These are phyloP conservation scores for Xenopus tropicalis DNA, from an alignment of 2,113 vertebrate species.

Conservation along the genomic window UCB_Xtro_10.0 CM004450.2:80661501-80662000, in stretches of 20 bases:
- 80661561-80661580: too few relatives aligned
- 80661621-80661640: too few relatives aligned
- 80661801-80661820: slow-evolving; percentile 24
- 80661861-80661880: neutral
- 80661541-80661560: too few relatives aligned
- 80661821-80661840: slow-evolving; percentile 21
- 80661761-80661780: slow-evolving; percentile 27
- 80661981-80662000: neutral
- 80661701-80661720: too few relatives aligned
- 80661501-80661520: too few relatives aligned
- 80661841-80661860: slow-evolving; percentile 13
- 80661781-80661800: slow-evolving; percentile 12
- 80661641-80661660: too few relatives aligned
- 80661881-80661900: neutral
- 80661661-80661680: too few relatives aligned
- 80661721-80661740: neutral
- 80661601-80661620: too few relatives aligned
- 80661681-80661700: too few relatives aligned
- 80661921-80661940: slow-evolving; percentile 15
- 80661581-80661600: too few relatives aligned
- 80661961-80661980: slow-evolving; percentile 15
- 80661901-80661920: neutral
- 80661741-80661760: neutral
- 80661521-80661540: too few relatives aligned
- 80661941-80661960: slow-evolving; percentile 11